phyloP scores from a whole-genome alignment of 2,888 invertebrate species.

The Stenotaenia linearis region DNA sequence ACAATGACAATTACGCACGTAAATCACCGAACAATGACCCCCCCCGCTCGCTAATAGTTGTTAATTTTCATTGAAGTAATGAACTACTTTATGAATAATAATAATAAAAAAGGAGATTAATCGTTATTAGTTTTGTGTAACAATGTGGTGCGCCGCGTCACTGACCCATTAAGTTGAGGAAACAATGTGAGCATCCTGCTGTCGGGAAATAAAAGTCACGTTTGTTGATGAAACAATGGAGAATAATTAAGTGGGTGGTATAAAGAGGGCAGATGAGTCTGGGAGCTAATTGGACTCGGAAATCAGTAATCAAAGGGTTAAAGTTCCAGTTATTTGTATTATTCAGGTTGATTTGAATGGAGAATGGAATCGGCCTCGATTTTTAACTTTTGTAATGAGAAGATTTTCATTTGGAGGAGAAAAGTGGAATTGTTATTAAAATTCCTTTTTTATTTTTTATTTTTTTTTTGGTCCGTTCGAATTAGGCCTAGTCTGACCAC shows the following conservation, averaged over 20 bases:
- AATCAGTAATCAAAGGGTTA: too few species aligned
- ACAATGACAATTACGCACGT: too few species aligned
- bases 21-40: background rate
- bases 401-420: background rate
- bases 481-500: background rate
- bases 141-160: background rate
- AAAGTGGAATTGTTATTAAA: background rate
- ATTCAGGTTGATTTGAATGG: too few species aligned
- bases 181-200: background rate
- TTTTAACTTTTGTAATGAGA: background rate
- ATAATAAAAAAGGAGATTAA: background rate
- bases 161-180: background rate
- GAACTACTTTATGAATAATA: too few species aligned
- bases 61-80: background rate
- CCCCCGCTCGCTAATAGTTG: too few species aligned
- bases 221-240: background rate
- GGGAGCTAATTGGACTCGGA: background rate
- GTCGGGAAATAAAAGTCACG: background rate
- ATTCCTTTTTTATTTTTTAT: background rate
- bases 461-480: background rate
- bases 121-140: background rate
- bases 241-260: too few species aligned
- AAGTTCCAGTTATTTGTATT: too few species aligned
- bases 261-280: background rate
- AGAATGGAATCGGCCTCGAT: background rate